These are phyloP conservation scores for Gadus macrocephalus DNA, from an alignment of 2,113 vertebrate species.

Conservation along the genomic window DNA sequence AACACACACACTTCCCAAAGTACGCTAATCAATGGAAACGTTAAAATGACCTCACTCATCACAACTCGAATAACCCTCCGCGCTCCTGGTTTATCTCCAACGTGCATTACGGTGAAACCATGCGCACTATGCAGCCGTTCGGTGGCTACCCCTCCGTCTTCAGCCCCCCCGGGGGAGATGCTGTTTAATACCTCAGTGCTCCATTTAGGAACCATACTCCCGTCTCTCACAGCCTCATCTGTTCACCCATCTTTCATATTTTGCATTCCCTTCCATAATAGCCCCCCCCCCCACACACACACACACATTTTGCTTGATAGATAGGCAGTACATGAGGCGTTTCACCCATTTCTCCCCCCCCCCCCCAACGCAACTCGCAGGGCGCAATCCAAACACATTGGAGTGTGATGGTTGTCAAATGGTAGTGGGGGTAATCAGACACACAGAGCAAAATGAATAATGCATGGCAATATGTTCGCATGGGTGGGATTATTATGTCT, in stretches of 20 bases:
- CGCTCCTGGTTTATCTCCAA: constrained; percentile 43
- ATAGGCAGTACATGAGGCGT: constrained; percentile 42
- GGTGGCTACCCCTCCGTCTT: constrained; percentile 25
- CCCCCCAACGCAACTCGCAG: constrained; percentile 14
- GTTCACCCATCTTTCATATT: too few relatives aligned
- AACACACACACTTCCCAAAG: constrained; percentile 46
- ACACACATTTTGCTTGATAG: constrained; percentile 45
- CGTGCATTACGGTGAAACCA: constrained; percentile 31
- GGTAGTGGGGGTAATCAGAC: constrained; percentile 56
- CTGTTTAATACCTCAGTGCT: too few relatives aligned
- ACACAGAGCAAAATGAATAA: constrained; percentile 59
- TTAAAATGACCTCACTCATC: constrained; percentile 46
- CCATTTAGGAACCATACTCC: too few relatives aligned
- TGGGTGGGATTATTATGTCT: constrained; percentile 29
- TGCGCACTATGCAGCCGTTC: constrained; percentile 45
- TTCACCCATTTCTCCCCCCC: constrained; percentile 41
- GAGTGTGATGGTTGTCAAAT: constrained; percentile 65
- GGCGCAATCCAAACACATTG: constrained; percentile 63
- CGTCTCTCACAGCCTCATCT: too few relatives aligned
- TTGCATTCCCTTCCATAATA: constrained; percentile 34
- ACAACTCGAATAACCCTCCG: constrained; percentile 41
- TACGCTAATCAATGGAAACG: constrained; percentile 61
- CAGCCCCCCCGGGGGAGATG: too few relatives aligned
- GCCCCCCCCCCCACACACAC: background rate
- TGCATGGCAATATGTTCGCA: constrained; percentile 52